These are phyloP conservation scores for Atrina japonica DNA, from an alignment of 2,888 invertebrate genomes.

Conservation along the genomic window DNA sequence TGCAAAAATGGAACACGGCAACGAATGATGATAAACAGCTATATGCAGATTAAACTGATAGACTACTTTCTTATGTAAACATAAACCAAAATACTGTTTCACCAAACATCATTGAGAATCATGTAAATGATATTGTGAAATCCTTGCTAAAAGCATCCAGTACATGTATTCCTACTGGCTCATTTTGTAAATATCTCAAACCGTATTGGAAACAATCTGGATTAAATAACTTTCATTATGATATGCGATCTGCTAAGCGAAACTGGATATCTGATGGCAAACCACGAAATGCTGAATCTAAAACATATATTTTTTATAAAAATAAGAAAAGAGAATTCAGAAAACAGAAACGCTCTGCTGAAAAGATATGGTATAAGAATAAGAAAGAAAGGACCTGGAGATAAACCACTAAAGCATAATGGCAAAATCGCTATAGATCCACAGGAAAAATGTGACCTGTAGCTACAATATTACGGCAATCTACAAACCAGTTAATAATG, in stretches of 20 bases:
- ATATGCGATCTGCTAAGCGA: constrained; percentile 2
- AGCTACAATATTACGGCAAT: constrained; percentile 10
- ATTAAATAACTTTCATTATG: constrained; percentile 19
- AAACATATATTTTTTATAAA: constrained; percentile 8
- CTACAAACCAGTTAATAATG: constrained; percentile 2
- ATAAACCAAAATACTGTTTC: not conserved
- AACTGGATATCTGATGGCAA: constrained; percentile 6
- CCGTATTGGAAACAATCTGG: constrained; percentile 26
- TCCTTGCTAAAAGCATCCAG: not conserved
- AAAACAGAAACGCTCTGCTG: constrained; percentile 2
- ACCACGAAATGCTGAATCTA: not conserved
- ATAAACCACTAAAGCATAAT: not conserved
- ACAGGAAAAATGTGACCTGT: not conserved
- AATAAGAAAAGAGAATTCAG: constrained; percentile 20
- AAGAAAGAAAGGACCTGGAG: not conserved
- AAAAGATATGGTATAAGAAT: not conserved
- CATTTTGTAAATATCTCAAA: constrained; percentile 10
- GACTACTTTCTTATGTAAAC: not conserved
- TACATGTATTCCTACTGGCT: constrained; percentile 2
- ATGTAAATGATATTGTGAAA: not conserved
- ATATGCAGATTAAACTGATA: constrained; percentile 18
- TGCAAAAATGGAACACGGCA: constrained; percentile 5
- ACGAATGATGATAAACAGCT: not conserved
- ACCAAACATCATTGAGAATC: constrained; percentile 2
- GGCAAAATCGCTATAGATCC: not conserved